Percentiles rank a stretch among this genome's conserved stretches.
Evolutionary conservation across 2,888 invertebrate species (phyloP).

Genomic region (Thymelicus sylvestris): DNA sequence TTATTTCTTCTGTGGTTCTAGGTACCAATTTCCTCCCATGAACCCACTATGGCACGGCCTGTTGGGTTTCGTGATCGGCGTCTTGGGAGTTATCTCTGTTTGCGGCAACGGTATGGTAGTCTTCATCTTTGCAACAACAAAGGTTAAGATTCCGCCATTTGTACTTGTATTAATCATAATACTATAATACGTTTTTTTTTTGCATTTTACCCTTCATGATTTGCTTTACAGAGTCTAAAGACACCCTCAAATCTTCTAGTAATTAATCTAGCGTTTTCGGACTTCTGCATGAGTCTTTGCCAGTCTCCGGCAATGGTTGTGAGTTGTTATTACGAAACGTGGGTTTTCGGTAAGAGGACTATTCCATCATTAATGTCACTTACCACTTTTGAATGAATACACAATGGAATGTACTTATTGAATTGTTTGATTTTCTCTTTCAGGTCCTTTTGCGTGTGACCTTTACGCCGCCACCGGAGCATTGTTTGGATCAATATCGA

Average conservation of each 20-base stretch:
- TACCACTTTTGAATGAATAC: no score
- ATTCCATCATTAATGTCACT: background rate
- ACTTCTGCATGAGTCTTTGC: slow-evolving; percentile 94
- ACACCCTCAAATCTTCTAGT: slow-evolving; percentile 96
- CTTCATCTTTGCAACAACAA: slow-evolving; percentile 90
- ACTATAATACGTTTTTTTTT: no score
- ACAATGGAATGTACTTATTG: background rate
- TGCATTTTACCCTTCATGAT: background rate
- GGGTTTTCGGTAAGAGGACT: slow-evolving; percentile 85
- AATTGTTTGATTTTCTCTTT: slow-evolving; percentile 32
- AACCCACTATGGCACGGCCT: slow-evolving; percentile 95
- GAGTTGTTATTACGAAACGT: slow-evolving; percentile 92
- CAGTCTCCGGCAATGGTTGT: slow-evolving; percentile 94
- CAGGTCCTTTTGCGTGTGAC: slow-evolving; percentile 93
- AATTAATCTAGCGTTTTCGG: slow-evolving; percentile 95
- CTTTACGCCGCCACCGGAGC: slow-evolving; percentile 95
- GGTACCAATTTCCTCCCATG: slow-evolving; percentile 95
- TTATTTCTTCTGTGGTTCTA: slow-evolving; percentile 54
- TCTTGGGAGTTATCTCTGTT: slow-evolving; percentile 89
- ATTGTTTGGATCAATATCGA: slow-evolving; percentile 94
- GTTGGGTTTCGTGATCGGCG: slow-evolving; percentile 90
- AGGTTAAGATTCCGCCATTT: slow-evolving; percentile 61
- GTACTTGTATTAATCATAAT: background rate
- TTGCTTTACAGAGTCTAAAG: slow-evolving; percentile 83
- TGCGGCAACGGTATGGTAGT: slow-evolving; percentile 90